A percentile compares a stretch with the other conserved stretches of the same genome.
phyloP scores from a whole-genome alignment of 2,113 vertebrate species.

The Mustelus asterias region DNA sequence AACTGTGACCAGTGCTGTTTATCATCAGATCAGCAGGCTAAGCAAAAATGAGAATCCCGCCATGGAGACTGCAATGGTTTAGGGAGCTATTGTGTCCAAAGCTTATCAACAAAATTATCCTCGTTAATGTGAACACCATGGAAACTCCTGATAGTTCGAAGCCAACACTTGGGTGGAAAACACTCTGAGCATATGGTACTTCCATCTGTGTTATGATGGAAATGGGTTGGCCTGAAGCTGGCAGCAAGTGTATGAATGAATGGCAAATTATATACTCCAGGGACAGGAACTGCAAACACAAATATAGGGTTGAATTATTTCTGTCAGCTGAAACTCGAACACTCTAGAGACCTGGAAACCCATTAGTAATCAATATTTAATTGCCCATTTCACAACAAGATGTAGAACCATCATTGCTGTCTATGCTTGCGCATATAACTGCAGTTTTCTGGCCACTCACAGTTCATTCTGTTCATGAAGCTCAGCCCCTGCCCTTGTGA shows the following conservation, averaged over 20 bases:
- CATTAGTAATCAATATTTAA: constrained; percentile 34
- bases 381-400: constrained; percentile 16
- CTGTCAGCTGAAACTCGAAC: constrained; percentile 25
- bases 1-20: background rate
- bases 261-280: constrained; percentile 23
- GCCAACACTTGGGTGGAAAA: constrained; percentile 9
- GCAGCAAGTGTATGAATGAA: constrained; percentile 31
- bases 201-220: constrained; percentile 36
- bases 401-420: background rate
- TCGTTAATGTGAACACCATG: constrained; percentile 30
- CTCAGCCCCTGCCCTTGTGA: background rate
- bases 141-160: constrained; percentile 21
- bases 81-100: constrained; percentile 23
- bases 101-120: constrained; percentile 22
- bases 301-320: constrained; percentile 28
- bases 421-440: background rate
- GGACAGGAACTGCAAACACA: constrained; percentile 26
- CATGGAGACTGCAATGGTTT: background rate
- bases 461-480: background rate
- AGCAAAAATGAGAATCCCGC: background rate
- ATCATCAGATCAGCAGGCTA: background rate
- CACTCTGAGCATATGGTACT: constrained; percentile 30
- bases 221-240: constrained; percentile 30
- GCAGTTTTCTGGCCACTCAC: background rate
- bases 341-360: constrained; percentile 5